Evolutionary conservation across 2,797 vertebrate genomes (phyloP), one percentile per base, ranked within the genome.

Genomic region (Periophthalmus magnuspinnatus): DNA sequence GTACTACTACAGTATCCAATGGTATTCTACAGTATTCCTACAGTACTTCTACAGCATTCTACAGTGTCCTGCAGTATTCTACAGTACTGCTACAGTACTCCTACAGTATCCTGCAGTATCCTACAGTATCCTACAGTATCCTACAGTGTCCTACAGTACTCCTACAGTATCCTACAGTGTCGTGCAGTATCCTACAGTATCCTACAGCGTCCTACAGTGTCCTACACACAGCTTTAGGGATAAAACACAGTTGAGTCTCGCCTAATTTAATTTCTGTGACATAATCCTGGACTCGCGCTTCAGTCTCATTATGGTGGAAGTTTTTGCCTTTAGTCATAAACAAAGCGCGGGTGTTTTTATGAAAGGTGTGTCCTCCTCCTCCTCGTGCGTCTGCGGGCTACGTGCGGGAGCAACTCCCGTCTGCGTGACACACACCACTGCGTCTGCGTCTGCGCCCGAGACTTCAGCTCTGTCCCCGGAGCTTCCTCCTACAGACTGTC

Each of bases 401-500:
- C 32, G 67, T 59, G 72, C 55, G 64, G 24, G 57, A 21, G 74
- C 55, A 57, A 57, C 63, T 48, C 68, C 75, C 56, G 84, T 84
- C 75, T 86, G 81, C 72, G 69, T 75, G 82, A 80, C 85, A 81
- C 74, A 82, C 84, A 88, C 83, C 75, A 80, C 82, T 22, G n/a
- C 71, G 86, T 90, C 89, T 75, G 87, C 82, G 85, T 90, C 86
- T 91, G 84, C 70, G 85, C 86, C 88, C 87, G 92, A 84, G 91
- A 91, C 93, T 92, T 89, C 80, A 70, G 77, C 69, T 79, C 66
- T 69, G 84, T 79, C 74, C 60, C 75, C 63, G 2, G 1, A 65
- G 70, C 34, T 70, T 41, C 10, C 6, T 24, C 16, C 8, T 65
- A 2, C 74, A 68, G 69, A 82, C 70, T 84, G 76, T 86, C 71